Evolutionary conservation across 2,888 invertebrate genomes (phyloP).

Genomic region (Chrysomela aeneicollis): DNA sequence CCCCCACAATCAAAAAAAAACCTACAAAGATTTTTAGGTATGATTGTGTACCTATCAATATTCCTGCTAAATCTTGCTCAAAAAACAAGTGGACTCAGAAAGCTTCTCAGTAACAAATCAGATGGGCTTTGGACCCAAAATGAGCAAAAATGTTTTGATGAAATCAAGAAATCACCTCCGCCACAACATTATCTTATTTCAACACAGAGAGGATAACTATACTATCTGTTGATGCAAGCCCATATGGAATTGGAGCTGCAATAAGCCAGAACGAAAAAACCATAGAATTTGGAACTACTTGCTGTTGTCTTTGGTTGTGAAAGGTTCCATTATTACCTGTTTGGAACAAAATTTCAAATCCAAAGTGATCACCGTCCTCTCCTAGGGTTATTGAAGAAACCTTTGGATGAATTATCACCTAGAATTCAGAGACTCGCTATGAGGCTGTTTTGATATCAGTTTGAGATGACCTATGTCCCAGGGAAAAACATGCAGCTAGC

Average conservation of each 20-base stretch:
- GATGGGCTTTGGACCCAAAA: background rate
- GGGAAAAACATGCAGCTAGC: constrained; percentile 28
- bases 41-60: too few relatives aligned
- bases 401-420: constrained; percentile 39
- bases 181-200: background rate
- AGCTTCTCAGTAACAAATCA: background rate
- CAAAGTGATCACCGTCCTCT: constrained; percentile 40
- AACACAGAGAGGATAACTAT: background rate
- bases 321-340: constrained; percentile 38
- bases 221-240: constrained; percentile 12
- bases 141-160: too few relatives aligned
- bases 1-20: background rate
- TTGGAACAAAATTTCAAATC: constrained; percentile 28
- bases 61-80: background rate
- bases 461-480: constrained; percentile 37
- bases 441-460: constrained; percentile 33
- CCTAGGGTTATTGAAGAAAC: constrained; percentile 39
- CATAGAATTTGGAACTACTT: constrained; percentile 25
- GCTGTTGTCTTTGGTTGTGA: constrained; percentile 45
- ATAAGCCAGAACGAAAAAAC: constrained; percentile 8
- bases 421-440: constrained; percentile 34
- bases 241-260: constrained; percentile 4
- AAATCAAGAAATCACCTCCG: too few relatives aligned
- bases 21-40: background rate
- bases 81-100: background rate